Base-by-base conservation (phyloP, 2,888 invertebrate genomes). In the Clivina fossor region DNA sequence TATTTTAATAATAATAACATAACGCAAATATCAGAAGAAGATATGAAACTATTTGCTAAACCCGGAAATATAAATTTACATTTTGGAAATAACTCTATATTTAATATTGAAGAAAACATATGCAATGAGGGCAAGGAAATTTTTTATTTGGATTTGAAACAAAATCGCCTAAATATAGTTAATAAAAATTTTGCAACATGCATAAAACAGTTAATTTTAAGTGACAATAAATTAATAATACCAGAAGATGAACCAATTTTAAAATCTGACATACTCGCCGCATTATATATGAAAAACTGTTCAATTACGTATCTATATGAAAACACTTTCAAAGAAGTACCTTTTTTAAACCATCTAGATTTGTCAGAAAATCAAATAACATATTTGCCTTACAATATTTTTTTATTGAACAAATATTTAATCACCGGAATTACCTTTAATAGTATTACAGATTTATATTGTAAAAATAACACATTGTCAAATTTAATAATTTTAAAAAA, bases 221-320 rank as follows among this genome's bases (percentile, higher is more conserved):
- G 35, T 20, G 3, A 22, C 16, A 35, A 33, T 24, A 22, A 20
- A 11, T 35, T 48, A 11, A 22, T 3, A 13, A 48, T 48, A 22
- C 35, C 48, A 2, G 8, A 18, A 4, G 7, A 22, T 33, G 19
- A 19, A 35, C 24, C 35, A 35, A 7, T 48, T 13, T 33, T 48
- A 37, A 20, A 15, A 11, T 35, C 48, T 15, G 9, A 48, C 9
- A 22, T 19, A 1, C 13, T 48, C 8, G 1, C 2, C 11, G 2
- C 11, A 5, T 48, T 48, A 13, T 35, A 48, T 33, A 13, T 48
- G n/a, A 11, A 20, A 5, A 1, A 48, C 20, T 48, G 48, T 9
- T 20, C 20, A n/a, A 33, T 48, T 11, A 1, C 1, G 11, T 15
- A 15, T 35, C 9, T 48, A 7, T 48, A 48, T 35, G 9, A 33